phyloP scores from a whole-genome alignment of 2,113 vertebrate species.

The Seriola aureovittata region DNA sequence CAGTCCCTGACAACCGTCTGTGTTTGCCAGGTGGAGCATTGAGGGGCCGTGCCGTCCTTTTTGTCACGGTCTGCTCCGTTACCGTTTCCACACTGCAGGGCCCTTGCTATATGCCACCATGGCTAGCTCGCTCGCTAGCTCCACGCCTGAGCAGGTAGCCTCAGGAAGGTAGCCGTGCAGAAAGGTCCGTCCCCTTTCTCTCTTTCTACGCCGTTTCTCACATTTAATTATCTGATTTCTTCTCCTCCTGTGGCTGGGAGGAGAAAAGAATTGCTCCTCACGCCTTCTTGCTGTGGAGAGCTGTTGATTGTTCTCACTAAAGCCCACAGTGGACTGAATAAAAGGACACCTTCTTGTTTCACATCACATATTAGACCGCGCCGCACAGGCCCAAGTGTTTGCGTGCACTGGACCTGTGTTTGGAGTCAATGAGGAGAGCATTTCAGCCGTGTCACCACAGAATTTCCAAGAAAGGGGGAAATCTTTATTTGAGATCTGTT shows the following conservation, averaged over 20 bases:
- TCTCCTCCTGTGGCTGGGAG: conserved; percentile 87
- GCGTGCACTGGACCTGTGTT: conserved; percentile 84
- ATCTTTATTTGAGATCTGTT: conserved; percentile 90
- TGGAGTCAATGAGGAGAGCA: conserved; percentile 86
- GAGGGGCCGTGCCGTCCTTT: conserved; percentile 83
- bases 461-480: conserved; percentile 83
- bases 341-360: conserved; percentile 86
- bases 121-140: conserved; percentile 79
- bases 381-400: conserved; percentile 84
- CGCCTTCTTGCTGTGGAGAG: conserved; percentile 87
- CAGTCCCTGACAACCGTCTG: conserved; percentile 91
- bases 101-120: conserved; percentile 78
- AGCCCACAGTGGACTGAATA: conserved; percentile 86
- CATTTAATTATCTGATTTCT: conserved; percentile 96
- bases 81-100: conserved; percentile 78
- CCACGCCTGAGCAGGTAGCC: conserved; percentile 85
- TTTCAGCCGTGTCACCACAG: conserved; percentile 86
- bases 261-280: conserved; percentile 90
- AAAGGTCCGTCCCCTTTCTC: conserved; percentile 86
- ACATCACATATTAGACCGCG: conserved; percentile 86
- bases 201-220: conserved; percentile 87
- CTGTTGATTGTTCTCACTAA: conserved; percentile 87
- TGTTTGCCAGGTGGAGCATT: conserved; percentile 90
- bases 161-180: conserved; percentile 91
- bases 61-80: conserved; percentile 81